These are phyloP conservation scores for Collichthys lucidus DNA, from an alignment of 2,113 vertebrate genomes.

Conservation along the genomic window DNA sequence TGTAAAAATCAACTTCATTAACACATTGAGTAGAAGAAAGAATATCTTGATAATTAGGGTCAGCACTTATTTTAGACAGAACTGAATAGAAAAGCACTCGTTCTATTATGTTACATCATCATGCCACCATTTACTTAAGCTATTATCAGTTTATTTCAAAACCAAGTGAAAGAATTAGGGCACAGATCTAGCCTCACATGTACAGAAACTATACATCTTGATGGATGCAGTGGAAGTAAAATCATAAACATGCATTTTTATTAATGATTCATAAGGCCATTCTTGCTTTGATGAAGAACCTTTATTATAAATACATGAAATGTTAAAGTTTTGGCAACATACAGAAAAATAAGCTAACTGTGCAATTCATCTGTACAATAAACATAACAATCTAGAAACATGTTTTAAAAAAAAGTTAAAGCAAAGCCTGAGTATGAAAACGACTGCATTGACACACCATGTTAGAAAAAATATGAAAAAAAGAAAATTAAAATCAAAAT, in stretches of 20 bases:
- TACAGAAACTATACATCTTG: constrained; percentile 17
- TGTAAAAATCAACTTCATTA: not conserved
- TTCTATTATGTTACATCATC: not conserved
- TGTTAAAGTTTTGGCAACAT: constrained; percentile 77
- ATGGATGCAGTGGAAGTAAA: constrained; percentile 43
- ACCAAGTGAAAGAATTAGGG: not conserved
- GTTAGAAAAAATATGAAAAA: constrained; percentile 40
- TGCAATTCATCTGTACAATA: constrained; percentile 67
- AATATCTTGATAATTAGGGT: not conserved
- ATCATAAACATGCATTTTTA: constrained; percentile 75
- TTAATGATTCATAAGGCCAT: constrained; percentile 85
- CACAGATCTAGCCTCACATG: not conserved
- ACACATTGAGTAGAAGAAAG: constrained; percentile 9
- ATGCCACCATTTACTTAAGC: not conserved
- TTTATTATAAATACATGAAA: constrained; percentile 88
- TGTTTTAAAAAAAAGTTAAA: constrained; percentile 57
- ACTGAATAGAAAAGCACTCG: not conserved
- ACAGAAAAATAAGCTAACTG: constrained; percentile 74
- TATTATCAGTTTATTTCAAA: constrained; percentile 14
- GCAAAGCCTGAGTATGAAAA: constrained; percentile 43
- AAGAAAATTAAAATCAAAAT: constrained; percentile 39
- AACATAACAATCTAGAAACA: constrained; percentile 66
- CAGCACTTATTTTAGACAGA: constrained; percentile 5
- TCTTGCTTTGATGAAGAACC: constrained; percentile 80
- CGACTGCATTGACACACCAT: constrained; percentile 57